These are phyloP conservation scores for Istiophorus platypterus DNA, from an alignment of 2,113 vertebrate genomes.

Conservation along the genomic window DNA sequence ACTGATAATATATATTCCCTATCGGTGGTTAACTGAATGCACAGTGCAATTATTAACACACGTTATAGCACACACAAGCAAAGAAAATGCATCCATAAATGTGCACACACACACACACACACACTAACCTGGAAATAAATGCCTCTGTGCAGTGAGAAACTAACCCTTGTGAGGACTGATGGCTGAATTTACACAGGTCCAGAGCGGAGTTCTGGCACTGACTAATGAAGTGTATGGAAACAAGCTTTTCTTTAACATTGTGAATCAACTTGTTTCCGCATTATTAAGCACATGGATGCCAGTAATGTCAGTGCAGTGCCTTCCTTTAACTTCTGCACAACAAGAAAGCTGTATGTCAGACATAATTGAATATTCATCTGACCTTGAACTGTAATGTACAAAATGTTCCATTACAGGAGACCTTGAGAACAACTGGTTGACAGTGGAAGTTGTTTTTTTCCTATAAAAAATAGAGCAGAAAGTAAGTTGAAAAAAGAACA, in stretches of 20 bases:
- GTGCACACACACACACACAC: neutral
- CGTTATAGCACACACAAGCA: neutral
- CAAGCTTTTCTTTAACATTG: conserved; percentile 56
- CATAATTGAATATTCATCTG: conserved; percentile 32
- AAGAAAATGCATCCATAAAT: conserved; percentile 22
- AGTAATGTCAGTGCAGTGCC: conserved; percentile 37
- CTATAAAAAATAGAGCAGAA: conserved; percentile 36
- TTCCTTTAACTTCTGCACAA: conserved; percentile 39
- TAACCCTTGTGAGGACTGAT: conserved; percentile 48
- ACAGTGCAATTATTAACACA: conserved; percentile 15
- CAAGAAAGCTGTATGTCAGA: conserved; percentile 32
- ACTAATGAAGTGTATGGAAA: conserved; percentile 67
- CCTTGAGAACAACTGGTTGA: conserved; percentile 54
- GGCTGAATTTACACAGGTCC: conserved; percentile 60
- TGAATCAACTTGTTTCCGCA: conserved; percentile 64
- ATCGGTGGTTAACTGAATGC: conserved; percentile 35
- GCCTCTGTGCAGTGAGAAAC: conserved; percentile 28
- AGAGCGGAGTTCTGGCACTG: conserved; percentile 44
- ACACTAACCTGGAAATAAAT: conserved; percentile 23
- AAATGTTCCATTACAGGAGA: conserved; percentile 60
- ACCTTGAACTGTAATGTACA: conserved; percentile 53
- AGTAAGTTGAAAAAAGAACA: conserved; percentile 8
- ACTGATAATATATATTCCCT: conserved; percentile 39
- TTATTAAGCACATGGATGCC: conserved; percentile 36
- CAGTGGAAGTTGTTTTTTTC: conserved; percentile 48